Conservation (phyloP, 2,888 invertebrate genomes). For the Odontomyia ornata region DNA sequence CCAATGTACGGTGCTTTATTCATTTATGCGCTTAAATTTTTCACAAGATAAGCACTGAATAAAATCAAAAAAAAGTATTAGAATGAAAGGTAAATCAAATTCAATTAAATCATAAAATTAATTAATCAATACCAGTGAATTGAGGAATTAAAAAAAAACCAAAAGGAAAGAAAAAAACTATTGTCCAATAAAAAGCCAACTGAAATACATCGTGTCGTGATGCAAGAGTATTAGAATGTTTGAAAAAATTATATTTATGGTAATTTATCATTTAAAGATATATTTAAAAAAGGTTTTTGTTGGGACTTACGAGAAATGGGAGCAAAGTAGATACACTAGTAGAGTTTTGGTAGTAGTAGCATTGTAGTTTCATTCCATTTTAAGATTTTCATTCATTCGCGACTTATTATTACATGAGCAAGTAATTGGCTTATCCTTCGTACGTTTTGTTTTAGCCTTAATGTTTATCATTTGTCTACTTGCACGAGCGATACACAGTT, state of each 20-base stretch:
- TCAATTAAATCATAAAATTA: neutral
- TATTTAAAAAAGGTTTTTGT: slow-evolving; percentile 46
- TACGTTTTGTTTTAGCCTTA: neutral
- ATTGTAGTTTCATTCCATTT: slow-evolving; percentile 44
- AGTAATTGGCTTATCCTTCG: slow-evolving; percentile 8
- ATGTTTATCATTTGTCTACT: neutral
- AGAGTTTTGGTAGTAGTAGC: slow-evolving; percentile 46
- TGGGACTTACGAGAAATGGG: slow-evolving; percentile 52
- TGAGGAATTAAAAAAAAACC: slow-evolving; percentile 7
- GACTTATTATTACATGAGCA: slow-evolving; percentile 37
- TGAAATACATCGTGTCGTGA: neutral
- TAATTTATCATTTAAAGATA: slow-evolving; percentile 12
- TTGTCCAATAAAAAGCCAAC: slow-evolving; percentile 2
- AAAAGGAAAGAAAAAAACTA: slow-evolving; percentile 36
- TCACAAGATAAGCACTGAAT: slow-evolving; percentile 27
- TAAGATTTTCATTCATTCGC: slow-evolving; percentile 2
- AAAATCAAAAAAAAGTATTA: neutral
- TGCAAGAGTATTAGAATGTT: slow-evolving; percentile 11
- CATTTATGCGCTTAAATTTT: slow-evolving; percentile 5
- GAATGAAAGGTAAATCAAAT: neutral
- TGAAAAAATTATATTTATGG: slow-evolving; percentile 31
- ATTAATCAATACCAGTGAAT: slow-evolving; percentile 4
- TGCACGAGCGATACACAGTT: neutral
- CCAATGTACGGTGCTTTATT: slow-evolving; percentile 7
- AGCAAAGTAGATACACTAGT: slow-evolving; percentile 48